Evolutionary conservation across 1,140 invertebrate genomes (phyloP).

Genomic region (Oncopodura yosiiana): DNA sequence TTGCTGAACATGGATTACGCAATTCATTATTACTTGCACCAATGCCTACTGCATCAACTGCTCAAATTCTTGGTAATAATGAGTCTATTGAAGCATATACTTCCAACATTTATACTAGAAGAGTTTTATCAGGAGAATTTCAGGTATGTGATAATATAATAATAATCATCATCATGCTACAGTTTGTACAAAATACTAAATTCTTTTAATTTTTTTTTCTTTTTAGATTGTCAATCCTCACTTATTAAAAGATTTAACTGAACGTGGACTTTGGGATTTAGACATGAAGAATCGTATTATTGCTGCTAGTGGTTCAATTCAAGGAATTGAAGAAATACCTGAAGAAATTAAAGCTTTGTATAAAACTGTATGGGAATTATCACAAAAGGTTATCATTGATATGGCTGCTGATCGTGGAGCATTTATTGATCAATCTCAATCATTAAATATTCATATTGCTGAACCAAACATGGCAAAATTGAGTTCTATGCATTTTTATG

Average conservation of each 20-base stretch:
- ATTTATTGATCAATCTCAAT: slow-evolving; percentile 98
- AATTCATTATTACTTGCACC: slow-evolving; percentile 93
- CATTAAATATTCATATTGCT: slow-evolving; percentile 91
- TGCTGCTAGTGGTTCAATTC: slow-evolving; percentile 78
- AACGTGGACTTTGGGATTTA: slow-evolving; percentile 83
- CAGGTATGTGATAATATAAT: slow-evolving; percentile 51
- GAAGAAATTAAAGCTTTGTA: slow-evolving; percentile 82
- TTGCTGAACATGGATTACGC: slow-evolving; percentile 79
- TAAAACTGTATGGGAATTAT: slow-evolving; percentile 98
- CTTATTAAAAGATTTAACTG: slow-evolving; percentile 83
- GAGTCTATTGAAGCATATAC: slow-evolving; percentile 98
- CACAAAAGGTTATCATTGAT: slow-evolving; percentile 84
- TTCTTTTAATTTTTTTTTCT: slow-evolving; percentile 11
- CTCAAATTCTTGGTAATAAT: slow-evolving; percentile 98
- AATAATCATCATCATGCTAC: neutral
- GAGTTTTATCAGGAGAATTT: slow-evolving; percentile 85
- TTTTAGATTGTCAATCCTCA: slow-evolving; percentile 94
- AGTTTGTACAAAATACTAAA: neutral
- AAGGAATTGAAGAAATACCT: slow-evolving; percentile 81
- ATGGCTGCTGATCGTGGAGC: slow-evolving; percentile 97
- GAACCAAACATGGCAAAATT: slow-evolving; percentile 86
- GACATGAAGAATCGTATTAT: slow-evolving; percentile 95
- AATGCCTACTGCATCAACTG: slow-evolving; percentile 98
- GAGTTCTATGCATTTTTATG: slow-evolving; percentile 97
- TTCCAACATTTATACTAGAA: slow-evolving; percentile 88